Base-by-base conservation (phyloP, 2,888 invertebrate genomes). In the Caenorhabditis virilis region DNA sequence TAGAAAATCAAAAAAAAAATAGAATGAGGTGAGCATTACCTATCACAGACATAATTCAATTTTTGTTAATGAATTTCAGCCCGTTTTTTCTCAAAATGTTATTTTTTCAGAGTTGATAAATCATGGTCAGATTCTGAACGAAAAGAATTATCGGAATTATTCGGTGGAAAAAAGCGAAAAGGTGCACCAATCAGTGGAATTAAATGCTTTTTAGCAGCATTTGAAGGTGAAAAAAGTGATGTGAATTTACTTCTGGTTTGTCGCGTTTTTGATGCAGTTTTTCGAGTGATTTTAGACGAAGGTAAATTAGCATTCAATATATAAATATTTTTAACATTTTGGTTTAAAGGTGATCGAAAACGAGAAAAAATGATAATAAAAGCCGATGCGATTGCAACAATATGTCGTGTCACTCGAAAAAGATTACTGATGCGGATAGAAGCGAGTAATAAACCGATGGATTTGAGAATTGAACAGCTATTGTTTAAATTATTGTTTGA, bases 231-330 rank as follows among this genome's bases (percentile, higher is more conserved):
- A 25, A 45, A 49, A 18, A 43, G 69, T 18, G 62, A 71, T 23
- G 6, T 55, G 5, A 54, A 63, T n/a, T 36, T 61, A 16, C 53
- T 72, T 39, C 47, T 70, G 13, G 51, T 78, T 4, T 76, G 70
- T 50, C 56, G 65, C 4, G 30, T 77, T n/a, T 35, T 77, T 11
- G 54, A 63, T 16, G 68, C 72, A 9, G 64, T 74, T 55, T 60
- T 70, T 13, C 26, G 20, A 13, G 26, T 45, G 7, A 66, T 66
- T 38, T 39, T 58, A 20, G 18, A 26, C 47, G 55, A 41, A 18
- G 57, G 75, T 62, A 18, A 18, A 15, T 43, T 43, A 13, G 6
- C 20, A 7, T 38, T 25, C 6, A 43, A 11, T 43, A 11, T 22
- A 6, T 43, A 5, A 46, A 9, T 11, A 25, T 16, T n/a, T n/a